A percentile compares a stretch with the other conserved stretches of the same genome.
Conservation (phyloP, 2,888 invertebrate species). For the Podabrus alpinus region DNA sequence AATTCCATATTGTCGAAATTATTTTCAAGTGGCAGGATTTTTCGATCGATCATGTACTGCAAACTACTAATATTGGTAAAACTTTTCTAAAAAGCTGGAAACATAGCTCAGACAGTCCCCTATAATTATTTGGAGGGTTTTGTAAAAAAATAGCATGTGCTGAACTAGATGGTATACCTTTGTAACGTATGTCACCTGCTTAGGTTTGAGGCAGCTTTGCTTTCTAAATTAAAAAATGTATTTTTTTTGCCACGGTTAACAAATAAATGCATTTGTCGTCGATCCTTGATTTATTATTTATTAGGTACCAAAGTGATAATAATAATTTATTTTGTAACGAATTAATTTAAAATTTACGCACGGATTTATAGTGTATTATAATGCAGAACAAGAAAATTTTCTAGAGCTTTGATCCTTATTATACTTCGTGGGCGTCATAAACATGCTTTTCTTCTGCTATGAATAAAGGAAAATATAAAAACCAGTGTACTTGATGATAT, state of each 20-base stretch:
- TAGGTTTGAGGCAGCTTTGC: slow-evolving; percentile 22
- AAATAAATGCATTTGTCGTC: neutral
- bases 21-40: neutral
- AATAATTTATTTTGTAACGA: neutral
- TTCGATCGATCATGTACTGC: slow-evolving; percentile 11
- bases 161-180: slow-evolving; percentile 33
- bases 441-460: slow-evolving; percentile 23
- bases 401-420: slow-evolving; percentile 25
- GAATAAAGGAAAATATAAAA: neutral
- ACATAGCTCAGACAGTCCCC: slow-evolving; percentile 26
- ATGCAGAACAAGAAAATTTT: neutral
- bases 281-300: neutral
- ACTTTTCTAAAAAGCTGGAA: slow-evolving; percentile 26
- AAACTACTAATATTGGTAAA: slow-evolving; percentile 26
- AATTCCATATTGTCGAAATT: neutral
- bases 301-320: no score
- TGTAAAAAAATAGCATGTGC: slow-evolving; percentile 35
- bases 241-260: neutral
- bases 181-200: slow-evolving; percentile 43
- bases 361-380: neutral
- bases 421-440: slow-evolving; percentile 24
- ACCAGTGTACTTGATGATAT: slow-evolving; percentile 12
- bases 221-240: slow-evolving; percentile 11
- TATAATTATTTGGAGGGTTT: slow-evolving; percentile 33
- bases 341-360: neutral